These are phyloP conservation scores for Grus americana DNA, from an alignment of 2,113 vertebrate species.

Conservation along the genomic window DNA sequence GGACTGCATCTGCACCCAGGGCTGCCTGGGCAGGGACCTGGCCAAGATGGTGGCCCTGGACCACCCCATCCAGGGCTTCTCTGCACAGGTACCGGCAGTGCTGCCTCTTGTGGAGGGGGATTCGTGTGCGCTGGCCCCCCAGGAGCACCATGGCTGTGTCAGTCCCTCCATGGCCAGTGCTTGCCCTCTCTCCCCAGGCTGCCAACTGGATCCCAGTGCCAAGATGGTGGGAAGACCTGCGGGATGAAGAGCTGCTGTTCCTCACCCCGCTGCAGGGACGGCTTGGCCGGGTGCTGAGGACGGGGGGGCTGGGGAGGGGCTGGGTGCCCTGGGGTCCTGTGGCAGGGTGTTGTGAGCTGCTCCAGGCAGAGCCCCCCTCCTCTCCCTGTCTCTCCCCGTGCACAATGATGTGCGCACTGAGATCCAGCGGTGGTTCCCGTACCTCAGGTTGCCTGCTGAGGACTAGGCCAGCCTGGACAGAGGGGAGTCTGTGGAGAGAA, in stretches of 20 bases:
- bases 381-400: rapidly evolving
- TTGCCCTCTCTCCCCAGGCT: conserved; percentile 52
- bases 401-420: conserved; percentile 77
- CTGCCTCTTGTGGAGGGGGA: rapidly evolving
- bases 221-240: conserved; percentile 53
- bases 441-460: conserved; percentile 64
- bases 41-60: conserved; percentile 81
- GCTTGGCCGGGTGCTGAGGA: conserved; percentile 71
- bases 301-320: rapidly evolving
- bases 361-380: background rate
- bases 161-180: rapidly evolving
- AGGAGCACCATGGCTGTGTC: rapidly evolving
- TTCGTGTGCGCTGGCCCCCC: rapidly evolving
- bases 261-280: conserved; percentile 74
- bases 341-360: background rate
- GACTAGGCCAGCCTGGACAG: background rate
- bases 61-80: conserved; percentile 78
- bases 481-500: background rate
- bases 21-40: conserved; percentile 78
- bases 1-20: conserved; percentile 78
- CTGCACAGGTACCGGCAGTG: conserved; percentile 67
- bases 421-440: conserved; percentile 73
- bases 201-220: conserved; percentile 79
- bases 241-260: conserved; percentile 75
- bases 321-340: rapidly evolving